A percentile compares a stretch with the other conserved stretches of the same genome.
Conservation (phyloP, 2,888 invertebrate genomes). For the Phalangium opilio region DNA sequence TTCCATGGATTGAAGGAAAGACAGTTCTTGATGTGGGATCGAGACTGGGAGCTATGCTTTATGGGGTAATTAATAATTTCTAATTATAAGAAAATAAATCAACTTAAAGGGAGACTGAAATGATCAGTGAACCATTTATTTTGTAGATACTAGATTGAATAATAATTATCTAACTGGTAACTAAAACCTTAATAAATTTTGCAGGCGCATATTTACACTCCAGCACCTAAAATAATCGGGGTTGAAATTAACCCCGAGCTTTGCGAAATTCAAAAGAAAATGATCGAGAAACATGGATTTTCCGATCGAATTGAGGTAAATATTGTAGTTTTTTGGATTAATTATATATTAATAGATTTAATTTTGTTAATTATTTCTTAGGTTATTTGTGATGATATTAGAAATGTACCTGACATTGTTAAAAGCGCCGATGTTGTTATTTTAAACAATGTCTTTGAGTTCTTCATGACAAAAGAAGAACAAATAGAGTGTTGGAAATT, state of each 20-base stretch:
- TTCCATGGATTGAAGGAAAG: conserved; percentile 44
- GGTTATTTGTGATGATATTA: conserved; percentile 43
- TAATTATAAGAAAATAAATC: too few species aligned
- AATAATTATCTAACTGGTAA: too few species aligned
- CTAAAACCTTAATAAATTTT: conserved; percentile 25
- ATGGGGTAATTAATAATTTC: conserved; percentile 38
- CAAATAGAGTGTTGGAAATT: conserved; percentile 47
- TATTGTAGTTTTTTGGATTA: conserved; percentile 5
- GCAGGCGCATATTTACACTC: conserved; percentile 46
- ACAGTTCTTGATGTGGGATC: conserved; percentile 52
- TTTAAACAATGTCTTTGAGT: conserved; percentile 52
- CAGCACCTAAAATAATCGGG: conserved; percentile 43
- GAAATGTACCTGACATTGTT: conserved; percentile 40
- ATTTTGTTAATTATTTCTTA: conserved; percentile 10
- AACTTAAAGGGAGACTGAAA: too few species aligned
- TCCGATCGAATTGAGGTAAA: conserved; percentile 27
- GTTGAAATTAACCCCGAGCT: conserved; percentile 52
- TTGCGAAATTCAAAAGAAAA: conserved; percentile 44
- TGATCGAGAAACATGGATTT: conserved; percentile 38
- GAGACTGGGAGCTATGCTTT: conserved; percentile 49
- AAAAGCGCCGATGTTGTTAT: conserved; percentile 43
- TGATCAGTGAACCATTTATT: too few species aligned
- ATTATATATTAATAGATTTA: background rate
- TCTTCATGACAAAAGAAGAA: conserved; percentile 43
- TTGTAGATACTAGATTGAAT: too few species aligned